A percentile compares a stretch with the other conserved stretches of the same genome.
These are phyloP conservation scores for Percina caprodes DNA, from an alignment of 2,113 vertebrate genomes.

Conservation along the genomic window DNA sequence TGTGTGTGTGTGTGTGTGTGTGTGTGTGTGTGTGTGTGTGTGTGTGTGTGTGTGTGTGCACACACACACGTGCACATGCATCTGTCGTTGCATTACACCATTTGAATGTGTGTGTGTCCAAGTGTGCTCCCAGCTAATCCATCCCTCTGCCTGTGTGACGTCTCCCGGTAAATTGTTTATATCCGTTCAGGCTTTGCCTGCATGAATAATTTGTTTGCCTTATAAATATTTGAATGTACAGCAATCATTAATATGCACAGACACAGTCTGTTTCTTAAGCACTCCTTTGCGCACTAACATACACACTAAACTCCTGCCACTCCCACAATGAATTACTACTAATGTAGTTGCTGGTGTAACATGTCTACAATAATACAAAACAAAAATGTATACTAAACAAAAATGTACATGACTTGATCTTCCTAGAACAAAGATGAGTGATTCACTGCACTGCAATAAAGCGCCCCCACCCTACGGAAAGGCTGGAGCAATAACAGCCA, in stretches of 20 bases:
- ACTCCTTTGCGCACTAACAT: constrained; percentile 45
- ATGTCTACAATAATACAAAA: constrained; percentile 40
- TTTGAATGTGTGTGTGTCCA: constrained; percentile 65
- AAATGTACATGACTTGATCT: constrained; percentile 16
- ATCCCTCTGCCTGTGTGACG: constrained; percentile 78
- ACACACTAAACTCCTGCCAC: constrained; percentile 62
- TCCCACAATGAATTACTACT: constrained; percentile 61
- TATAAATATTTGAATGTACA: constrained; percentile 87
- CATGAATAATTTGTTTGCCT: constrained; percentile 86
- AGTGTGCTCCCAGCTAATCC: constrained; percentile 75
- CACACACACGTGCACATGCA: constrained; percentile 8
- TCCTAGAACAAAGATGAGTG: constrained; percentile 25
- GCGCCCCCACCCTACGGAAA: background rate
- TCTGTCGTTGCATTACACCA: constrained; percentile 54
- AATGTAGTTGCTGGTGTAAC: constrained; percentile 18
- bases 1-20: constrained; percentile 1
- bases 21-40: background rate
- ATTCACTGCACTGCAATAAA: constrained; percentile 53
- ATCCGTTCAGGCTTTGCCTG: constrained; percentile 81
- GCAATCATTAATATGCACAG: constrained; percentile 83
- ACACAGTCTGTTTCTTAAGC: constrained; percentile 72
- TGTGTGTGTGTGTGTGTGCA: background rate
- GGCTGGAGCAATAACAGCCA: constrained; percentile 37
- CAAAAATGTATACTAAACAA: constrained; percentile 44
- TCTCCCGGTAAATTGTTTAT: constrained; percentile 86